A percentile compares a stretch with the other conserved stretches of the same genome.
Evolutionary conservation across 1,140 invertebrate genomes (phyloP).

Genomic region (Sycophila sp.): DNA sequence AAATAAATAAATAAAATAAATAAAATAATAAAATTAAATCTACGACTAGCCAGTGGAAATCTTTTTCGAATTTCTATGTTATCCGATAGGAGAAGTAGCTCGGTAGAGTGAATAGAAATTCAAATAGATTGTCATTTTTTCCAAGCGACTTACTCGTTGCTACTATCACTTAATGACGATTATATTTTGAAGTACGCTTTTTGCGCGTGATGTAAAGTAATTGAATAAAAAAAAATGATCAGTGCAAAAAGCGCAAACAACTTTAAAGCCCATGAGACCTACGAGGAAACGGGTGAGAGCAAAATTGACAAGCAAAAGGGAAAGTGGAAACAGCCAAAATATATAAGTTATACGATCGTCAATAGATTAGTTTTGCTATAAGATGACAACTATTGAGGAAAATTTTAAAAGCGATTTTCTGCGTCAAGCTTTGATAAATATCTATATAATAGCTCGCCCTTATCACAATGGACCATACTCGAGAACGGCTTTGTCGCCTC

Average conservation of each 20-base stretch:
- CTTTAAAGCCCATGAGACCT: too few relatives aligned
- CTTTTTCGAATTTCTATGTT: conserved; percentile 26
- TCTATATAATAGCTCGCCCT: background rate
- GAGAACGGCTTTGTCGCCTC: conserved; percentile 13
- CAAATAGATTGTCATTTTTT: conserved; percentile 18
- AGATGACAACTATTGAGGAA: background rate
- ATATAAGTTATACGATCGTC: conserved; percentile 3
- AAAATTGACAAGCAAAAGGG: background rate
- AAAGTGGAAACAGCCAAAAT: background rate
- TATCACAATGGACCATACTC: conserved; percentile 24
- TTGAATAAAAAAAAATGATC: background rate
- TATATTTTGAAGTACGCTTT: conserved; percentile 26
- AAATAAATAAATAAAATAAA: too few relatives aligned
- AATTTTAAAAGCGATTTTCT: conserved; percentile 24
- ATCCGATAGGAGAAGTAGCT: background rate
- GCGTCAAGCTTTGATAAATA: conserved; percentile 16
- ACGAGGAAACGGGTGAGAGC: background rate
- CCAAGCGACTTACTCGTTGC: background rate
- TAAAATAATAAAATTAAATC: background rate
- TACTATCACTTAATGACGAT: background rate
- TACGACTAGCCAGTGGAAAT: background rate
- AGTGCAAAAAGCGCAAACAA: background rate
- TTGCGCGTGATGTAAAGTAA: background rate
- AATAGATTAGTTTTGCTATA: conserved; percentile 20
- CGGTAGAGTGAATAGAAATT: conserved; percentile 10